A percentile compares a stretch with the other conserved stretches of the same genome.
Evolutionary conservation across 2,113 vertebrate species (phyloP).

Genomic region (Chiloscyllium plagiosum): DNA sequence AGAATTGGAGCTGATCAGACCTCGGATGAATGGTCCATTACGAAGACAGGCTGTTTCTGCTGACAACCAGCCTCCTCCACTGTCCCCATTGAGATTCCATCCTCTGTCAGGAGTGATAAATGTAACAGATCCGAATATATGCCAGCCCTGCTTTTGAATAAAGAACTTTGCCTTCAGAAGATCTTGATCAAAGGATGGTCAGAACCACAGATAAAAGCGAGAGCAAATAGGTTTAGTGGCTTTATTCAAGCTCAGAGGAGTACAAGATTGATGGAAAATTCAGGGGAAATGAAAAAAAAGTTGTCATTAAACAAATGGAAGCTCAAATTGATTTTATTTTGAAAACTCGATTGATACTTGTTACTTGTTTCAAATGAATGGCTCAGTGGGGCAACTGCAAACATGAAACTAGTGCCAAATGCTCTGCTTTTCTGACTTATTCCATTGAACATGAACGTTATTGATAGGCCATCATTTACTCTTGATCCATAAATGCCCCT

Average conservation of each 20-base stretch:
- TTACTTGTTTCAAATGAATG: neutral
- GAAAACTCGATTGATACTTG: neutral
- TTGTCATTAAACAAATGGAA: too few species aligned
- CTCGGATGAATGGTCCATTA: neutral
- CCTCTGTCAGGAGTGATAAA: neutral
- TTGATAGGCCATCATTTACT: neutral
- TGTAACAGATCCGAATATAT: neutral
- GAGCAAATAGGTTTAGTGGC: neutral
- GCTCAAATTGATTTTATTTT: neutral
- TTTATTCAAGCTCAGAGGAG: neutral
- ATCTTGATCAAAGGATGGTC: neutral
- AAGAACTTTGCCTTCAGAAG: neutral
- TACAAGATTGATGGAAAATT: neutral
- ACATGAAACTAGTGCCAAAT: neutral
- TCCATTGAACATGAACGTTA: neutral
- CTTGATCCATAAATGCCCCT: neutral
- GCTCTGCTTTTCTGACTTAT: neutral
- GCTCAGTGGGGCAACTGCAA: neutral
- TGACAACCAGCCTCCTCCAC: neutral
- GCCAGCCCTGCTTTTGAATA: neutral
- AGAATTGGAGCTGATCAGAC: neutral
- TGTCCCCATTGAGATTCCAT: neutral
- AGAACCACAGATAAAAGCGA: neutral
- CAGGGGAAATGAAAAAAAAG: neutral
- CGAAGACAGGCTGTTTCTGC: neutral